Evolutionary conservation across 2,797 vertebrate genomes (phyloP), one percentile per base, ranked within the genome.

Genomic region (Siniperca undulata): DNA sequence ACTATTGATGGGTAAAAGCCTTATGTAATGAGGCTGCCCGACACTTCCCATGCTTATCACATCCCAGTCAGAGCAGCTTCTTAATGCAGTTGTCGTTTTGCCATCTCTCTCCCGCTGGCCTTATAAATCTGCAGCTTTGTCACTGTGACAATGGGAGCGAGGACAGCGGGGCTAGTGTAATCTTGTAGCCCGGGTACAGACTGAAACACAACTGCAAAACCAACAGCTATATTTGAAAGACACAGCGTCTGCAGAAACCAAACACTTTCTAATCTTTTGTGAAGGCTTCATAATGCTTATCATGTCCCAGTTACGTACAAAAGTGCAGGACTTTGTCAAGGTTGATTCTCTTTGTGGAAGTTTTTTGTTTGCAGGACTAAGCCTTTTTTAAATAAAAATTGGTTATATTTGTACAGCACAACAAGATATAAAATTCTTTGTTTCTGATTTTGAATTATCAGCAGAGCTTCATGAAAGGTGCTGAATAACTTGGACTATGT

Each of bases 51-150:
- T 86, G 70, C 53, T 68, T 42, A 64, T 82, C 85, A 81, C 80
- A 58, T 70, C 78, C 42, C 22, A 24, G 83, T 59, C 69, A 22
- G 42, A 20, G 40, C 78, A 61, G 75, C 83, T 68, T 86, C 46
- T 46, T 27, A 82, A 81, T 81, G 80, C 64, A 82, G 74, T 55
- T 61, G 77, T 75, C 70, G 34, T 61, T 86, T 55, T 71, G 70
- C 75, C 77, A 10, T 83, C 67, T 78, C 52, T 84, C 84, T 53
- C 55, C 36, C 24, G 20, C 52, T 0, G 69, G 61, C 62, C 58
- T 77, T 64, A 78, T 91, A 86, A 93, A 89, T 90, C 86, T 79
- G 56, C 46, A 59, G 70, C 87, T 89, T 91, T 91, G 91, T 93
- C 82, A 69, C 75, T 4, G 62, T 70, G 74, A 92, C 90, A 85